A percentile compares a stretch with the other conserved stretches of the same genome.
These are phyloP conservation scores for Thecocarcelia acutangulata DNA, from an alignment of 2,888 invertebrate species.

Conservation along the genomic window DNA sequence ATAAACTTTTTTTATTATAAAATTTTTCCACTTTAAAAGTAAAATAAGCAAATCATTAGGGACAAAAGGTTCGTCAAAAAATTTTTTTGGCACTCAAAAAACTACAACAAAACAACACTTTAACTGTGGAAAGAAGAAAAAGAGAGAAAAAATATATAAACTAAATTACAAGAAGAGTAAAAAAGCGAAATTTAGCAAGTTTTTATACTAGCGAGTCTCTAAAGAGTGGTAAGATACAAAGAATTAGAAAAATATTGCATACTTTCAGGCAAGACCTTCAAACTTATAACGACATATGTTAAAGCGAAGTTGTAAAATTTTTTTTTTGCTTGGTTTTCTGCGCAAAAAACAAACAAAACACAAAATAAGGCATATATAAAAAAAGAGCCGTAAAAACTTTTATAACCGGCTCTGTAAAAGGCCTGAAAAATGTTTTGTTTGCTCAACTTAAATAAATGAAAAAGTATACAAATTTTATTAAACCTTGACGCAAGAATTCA, in stretches of 20 bases:
- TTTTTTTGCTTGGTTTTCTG: not conserved
- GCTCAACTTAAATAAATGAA: not conserved
- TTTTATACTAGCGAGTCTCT: constrained; percentile 76
- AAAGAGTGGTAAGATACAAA: constrained; percentile 74
- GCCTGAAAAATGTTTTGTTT: constrained; percentile 2
- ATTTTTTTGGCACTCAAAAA: constrained; percentile 36
- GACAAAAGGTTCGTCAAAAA: constrained; percentile 57
- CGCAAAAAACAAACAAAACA: not conserved
- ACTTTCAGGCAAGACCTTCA: constrained; percentile 19
- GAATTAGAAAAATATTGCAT: constrained; percentile 14
- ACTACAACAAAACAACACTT: constrained; percentile 63
- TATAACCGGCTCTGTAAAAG: not conserved
- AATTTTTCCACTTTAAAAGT: constrained; percentile 12
- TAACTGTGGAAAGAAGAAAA: constrained; percentile 22
- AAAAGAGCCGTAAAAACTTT: constrained; percentile 28
- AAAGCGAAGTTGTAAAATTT: constrained; percentile 5
- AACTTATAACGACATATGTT: constrained; percentile 18
- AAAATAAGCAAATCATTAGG: constrained; percentile 32
- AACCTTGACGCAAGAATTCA: constrained; percentile 34
- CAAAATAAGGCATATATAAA: not conserved
- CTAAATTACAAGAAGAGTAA: constrained; percentile 5
- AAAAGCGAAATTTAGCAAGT: constrained; percentile 62
- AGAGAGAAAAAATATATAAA: constrained; percentile 21
- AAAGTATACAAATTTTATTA: not conserved
- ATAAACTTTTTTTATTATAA: constrained; percentile 49